Evolutionary conservation across 2,888 invertebrate species (phyloP).

Genomic region (Phengaris arion): DNA sequence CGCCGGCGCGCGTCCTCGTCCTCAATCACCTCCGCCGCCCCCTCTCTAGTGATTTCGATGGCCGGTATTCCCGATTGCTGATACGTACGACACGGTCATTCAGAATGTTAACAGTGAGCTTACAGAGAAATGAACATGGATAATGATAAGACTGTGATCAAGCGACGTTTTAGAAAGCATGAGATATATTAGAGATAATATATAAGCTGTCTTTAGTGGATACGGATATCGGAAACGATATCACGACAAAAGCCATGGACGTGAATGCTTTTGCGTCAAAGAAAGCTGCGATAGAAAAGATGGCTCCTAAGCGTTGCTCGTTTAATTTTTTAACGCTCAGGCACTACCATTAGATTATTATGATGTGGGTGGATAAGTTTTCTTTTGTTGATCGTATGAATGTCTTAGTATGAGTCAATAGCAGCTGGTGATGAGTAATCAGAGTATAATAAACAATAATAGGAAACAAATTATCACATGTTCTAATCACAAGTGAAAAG

Average conservation of each 20-base stretch:
- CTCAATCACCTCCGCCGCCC: slow-evolving; percentile 83
- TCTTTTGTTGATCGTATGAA: slow-evolving; percentile 27
- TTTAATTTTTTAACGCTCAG: slow-evolving; percentile 7
- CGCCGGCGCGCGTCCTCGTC: slow-evolving; percentile 70
- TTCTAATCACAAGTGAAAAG: slow-evolving; percentile 22
- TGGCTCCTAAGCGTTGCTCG: slow-evolving; percentile 16
- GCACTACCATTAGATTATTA: slow-evolving; percentile 14
- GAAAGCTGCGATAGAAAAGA: slow-evolving; percentile 30
- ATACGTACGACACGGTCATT: slow-evolving; percentile 71
- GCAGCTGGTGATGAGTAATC: slow-evolving; percentile 21
- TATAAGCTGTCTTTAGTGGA: slow-evolving; percentile 35
- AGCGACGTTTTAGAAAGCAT: slow-evolving; percentile 41
- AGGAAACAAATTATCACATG: slow-evolving; percentile 25
- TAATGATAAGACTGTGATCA: slow-evolving; percentile 44
- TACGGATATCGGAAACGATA: slow-evolving; percentile 24
- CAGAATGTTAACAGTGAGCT: slow-evolving; percentile 60
- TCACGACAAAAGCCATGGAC: slow-evolving; percentile 15
- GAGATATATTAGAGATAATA: slow-evolving; percentile 34
- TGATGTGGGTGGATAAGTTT: not conserved
- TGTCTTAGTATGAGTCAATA: slow-evolving; percentile 29
- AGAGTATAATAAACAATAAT: slow-evolving; percentile 22
- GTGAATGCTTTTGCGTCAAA: slow-evolving; percentile 26
- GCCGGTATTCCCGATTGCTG: slow-evolving; percentile 80
- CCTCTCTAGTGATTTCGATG: slow-evolving; percentile 90
- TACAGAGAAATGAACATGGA: slow-evolving; percentile 52